A percentile compares a stretch with the other conserved stretches of the same genome.
Conservation (phyloP, 2,113 vertebrate species). For the Pygoscelis adeliae region DNA sequence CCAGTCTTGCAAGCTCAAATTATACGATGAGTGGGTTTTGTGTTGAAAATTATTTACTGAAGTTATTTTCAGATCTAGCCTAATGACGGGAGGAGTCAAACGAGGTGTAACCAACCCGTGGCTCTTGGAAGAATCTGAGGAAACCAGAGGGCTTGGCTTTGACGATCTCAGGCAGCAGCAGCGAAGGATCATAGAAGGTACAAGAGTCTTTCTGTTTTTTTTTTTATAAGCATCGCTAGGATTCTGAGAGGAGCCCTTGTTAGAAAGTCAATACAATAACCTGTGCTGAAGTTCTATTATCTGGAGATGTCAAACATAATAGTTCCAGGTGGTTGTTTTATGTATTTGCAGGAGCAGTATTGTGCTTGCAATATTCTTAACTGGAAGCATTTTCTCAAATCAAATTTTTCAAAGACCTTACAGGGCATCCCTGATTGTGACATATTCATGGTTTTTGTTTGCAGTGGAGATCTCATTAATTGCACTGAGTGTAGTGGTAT, state of each 20-base stretch:
- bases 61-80: constrained; percentile 78
- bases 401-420: neutral
- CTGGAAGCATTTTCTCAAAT: neutral
- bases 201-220: neutral
- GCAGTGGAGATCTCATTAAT: neutral
- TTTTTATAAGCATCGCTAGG: neutral
- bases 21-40: neutral
- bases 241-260: neutral
- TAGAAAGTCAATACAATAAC: rapidly evolving
- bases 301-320: neutral
- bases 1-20: neutral
- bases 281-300: neutral
- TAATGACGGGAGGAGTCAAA: constrained; percentile 80
- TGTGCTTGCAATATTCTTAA: neutral
- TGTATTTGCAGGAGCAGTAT: neutral
- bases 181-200: constrained; percentile 90
- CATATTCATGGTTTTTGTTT: rapidly evolving
- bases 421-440: neutral
- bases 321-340: neutral
- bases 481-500: neutral
- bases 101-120: constrained; percentile 82
- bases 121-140: constrained; percentile 91
- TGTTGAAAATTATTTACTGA: neutral
- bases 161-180: constrained; percentile 91
- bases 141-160: constrained; percentile 87